These are phyloP conservation scores for Papilio glaucus DNA, from an alignment of 1,140 invertebrate species.

Conservation along the genomic window DNA sequence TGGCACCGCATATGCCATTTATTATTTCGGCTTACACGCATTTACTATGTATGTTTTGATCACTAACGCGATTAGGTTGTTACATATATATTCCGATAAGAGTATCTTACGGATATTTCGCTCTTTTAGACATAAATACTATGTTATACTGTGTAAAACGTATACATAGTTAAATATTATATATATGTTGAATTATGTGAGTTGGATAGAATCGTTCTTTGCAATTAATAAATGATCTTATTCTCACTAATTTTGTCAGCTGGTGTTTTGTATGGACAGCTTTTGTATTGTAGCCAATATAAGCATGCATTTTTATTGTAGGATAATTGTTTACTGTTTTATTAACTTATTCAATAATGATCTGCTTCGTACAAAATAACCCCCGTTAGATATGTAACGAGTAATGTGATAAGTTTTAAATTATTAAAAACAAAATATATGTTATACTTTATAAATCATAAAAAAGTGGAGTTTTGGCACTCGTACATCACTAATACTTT, in stretches of 20 bases:
- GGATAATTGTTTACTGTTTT: conserved; percentile 4
- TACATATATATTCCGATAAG: neutral
- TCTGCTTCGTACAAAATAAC: neutral
- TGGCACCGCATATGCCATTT: conserved; percentile 41
- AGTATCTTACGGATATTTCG: too few species aligned
- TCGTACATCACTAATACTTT: neutral
- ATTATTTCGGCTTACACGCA: conserved; percentile 50
- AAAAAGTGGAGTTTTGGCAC: neutral
- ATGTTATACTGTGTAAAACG: too few species aligned
- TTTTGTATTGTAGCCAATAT: conserved; percentile 10
- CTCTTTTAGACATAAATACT: too few species aligned
- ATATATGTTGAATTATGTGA: neutral
- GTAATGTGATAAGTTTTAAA: too few species aligned
- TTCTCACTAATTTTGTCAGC: neutral
- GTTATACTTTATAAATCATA: too few species aligned
- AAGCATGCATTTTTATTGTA: conserved; percentile 11
- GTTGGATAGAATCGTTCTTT: neutral
- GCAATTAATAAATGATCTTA: neutral
- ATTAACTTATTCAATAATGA: neutral
- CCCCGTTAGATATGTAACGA: too few species aligned
- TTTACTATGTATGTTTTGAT: conserved; percentile 11
- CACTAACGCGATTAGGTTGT: conserved; percentile 3
- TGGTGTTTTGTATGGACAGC: neutral
- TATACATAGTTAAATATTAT: neutral
- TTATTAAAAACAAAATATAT: too few species aligned